Base-by-base conservation (phyloP, 2,797 vertebrate species). In the Manis javanica region DNA sequence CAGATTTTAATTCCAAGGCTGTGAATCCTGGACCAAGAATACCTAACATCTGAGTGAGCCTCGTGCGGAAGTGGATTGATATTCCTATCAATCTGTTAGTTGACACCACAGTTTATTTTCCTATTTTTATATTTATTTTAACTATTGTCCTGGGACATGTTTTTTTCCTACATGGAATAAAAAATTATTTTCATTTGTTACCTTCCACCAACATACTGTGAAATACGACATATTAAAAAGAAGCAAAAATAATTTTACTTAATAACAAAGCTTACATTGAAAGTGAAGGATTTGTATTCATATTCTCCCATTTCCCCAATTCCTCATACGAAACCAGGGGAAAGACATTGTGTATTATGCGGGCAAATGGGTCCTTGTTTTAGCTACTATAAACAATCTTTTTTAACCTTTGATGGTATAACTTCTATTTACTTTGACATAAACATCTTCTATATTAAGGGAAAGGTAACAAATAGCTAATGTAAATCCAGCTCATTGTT, bases 131-230 rank as follows among this genome's bases (percentile, higher is more conserved):
- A 37, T 94, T 82, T 66, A 82, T 9, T 82, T 88, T 92, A 53
- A 46, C 34, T 51, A 34, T 53, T 83, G 7, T 66, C 37, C 7
- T 64, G 31, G n/a, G 37, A 5, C n/a, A 75, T 72, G 66, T 51
- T 55, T 86, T 78, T 77, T 86, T 55, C 24, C 23, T 46, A 75
- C 2, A 24, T 87, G 14, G 42, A 91, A 79, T 89, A 91, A 90
- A 93, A 89, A 49, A 55, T 37, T 66, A 34, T 92, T 93, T 94
- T 66, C 15, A 68, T 78, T 88, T 97, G 37, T 90, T 91, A 79
- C 72, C 39, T 95, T 96, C 68, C 86, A 57, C 16, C 39, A 83
- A 88, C 3, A 81, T 57, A 63, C 5, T 85, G 23, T 81, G 11
- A 75, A 93, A 92, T 53, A 69, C 79, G 24, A 72, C 37, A 66